Evolutionary conservation across 1,140 invertebrate genomes (phyloP).

Genomic region (Aethina tumida): DNA sequence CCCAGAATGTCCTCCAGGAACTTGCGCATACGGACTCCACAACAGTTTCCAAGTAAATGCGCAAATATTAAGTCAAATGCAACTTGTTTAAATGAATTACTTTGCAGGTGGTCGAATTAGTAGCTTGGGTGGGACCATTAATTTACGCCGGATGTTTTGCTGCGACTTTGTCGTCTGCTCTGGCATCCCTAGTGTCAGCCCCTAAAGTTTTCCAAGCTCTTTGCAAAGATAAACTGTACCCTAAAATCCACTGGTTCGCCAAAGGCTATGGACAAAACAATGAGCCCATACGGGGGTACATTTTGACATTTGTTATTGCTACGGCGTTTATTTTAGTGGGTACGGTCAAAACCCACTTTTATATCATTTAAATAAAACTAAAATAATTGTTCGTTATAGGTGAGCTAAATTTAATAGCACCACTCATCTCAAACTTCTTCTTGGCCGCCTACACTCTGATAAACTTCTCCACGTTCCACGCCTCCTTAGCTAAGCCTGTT

Average conservation of each 20-base stretch:
- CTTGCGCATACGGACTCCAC: constrained; percentile 66
- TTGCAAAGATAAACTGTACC: constrained; percentile 93
- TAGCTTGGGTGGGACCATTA: constrained; percentile 80
- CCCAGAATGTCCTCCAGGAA: constrained; percentile 22
- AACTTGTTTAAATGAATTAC: constrained; percentile 4
- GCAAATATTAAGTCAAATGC: too few relatives aligned
- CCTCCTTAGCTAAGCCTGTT: constrained; percentile 74
- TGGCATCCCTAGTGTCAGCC: constrained; percentile 91
- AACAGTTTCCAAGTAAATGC: constrained; percentile 65
- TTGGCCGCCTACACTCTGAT: constrained; percentile 93
- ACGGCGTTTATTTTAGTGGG: constrained; percentile 80
- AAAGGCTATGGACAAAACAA: constrained; percentile 85
- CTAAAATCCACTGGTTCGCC: constrained; percentile 83
- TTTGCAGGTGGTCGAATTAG: constrained; percentile 78
- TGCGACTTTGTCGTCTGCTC: constrained; percentile 89
- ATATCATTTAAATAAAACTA: too few relatives aligned
- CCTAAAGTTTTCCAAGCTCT: constrained; percentile 93
- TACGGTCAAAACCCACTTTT: constrained; percentile 37
- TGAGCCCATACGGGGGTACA: constrained; percentile 86
- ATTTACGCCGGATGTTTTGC: constrained; percentile 96
- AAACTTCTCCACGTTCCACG: constrained; percentile 96
- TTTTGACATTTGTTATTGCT: constrained; percentile 85
- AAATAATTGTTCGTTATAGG: constrained; percentile 53
- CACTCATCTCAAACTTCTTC: constrained; percentile 97
- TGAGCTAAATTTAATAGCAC: constrained; percentile 87